Evolutionary conservation across 2,113 vertebrate genomes (phyloP).

Genomic region (Paramormyrops kingsleyae): DNA sequence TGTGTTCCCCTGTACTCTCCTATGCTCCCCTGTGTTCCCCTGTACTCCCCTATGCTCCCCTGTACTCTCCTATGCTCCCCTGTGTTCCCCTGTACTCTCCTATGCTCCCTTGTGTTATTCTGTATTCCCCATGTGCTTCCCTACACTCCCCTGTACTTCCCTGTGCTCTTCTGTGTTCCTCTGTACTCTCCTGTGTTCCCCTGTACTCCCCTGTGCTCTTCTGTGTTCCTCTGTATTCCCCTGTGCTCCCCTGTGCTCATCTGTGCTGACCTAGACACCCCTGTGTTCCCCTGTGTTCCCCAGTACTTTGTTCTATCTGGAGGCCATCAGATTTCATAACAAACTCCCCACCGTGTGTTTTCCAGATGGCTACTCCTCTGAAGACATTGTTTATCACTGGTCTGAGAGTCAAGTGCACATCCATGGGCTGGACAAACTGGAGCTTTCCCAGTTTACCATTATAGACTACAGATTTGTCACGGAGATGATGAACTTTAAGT

Average conservation of each 20-base stretch:
- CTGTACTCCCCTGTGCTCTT: background rate
- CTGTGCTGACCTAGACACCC: background rate
- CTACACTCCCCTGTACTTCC: background rate
- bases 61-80: background rate
- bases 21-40: background rate
- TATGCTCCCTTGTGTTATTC: background rate
- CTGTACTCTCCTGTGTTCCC: background rate
- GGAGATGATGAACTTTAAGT: slow-evolving; percentile 92
- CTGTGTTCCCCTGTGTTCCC: background rate
- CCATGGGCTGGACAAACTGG: slow-evolving; percentile 88
- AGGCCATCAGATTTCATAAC: background rate
- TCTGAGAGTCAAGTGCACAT: slow-evolving; percentile 89
- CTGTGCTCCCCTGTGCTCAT: background rate
- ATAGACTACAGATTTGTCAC: slow-evolving; percentile 85
- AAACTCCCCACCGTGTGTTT: background rate
- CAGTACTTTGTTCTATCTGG: background rate
- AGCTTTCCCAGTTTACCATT: slow-evolving; percentile 95
- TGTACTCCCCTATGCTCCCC: too few species aligned
- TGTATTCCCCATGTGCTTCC: too few species aligned
- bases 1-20: too few species aligned
- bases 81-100: background rate
- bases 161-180: background rate
- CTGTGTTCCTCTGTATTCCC: background rate
- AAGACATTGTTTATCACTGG: slow-evolving; percentile 94
- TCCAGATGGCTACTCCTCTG: slow-evolving; percentile 91